Evolutionary conservation across 2,797 vertebrate genomes (phyloP), one percentile per base, ranked within the genome.

Genomic region (Falco peregrinus): DNA sequence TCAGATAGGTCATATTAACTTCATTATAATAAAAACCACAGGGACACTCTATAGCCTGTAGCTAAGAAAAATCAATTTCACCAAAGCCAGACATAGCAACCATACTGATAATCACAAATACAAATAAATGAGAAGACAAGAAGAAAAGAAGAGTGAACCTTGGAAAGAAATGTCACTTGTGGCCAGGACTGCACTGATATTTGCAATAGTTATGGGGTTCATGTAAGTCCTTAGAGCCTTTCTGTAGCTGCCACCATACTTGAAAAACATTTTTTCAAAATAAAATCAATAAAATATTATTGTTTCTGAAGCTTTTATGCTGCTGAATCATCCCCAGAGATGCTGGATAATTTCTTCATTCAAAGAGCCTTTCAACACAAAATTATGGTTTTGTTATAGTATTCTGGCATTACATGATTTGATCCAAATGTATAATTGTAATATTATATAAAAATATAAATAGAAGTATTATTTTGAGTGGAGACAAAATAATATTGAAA

Each of bases 61-160:
- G 87, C 63, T 56, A 69, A 70, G 78, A 87, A 93, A 93, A 94
- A 96, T 93, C 76, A 48, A 90, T 94, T 94, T 91, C 16, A 41
- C 69, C 81, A 7, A 91, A 93, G 73, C 63, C 65, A 91, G 68
- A 84, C 53, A 43, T 5, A 89, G 80, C 87, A 86, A 89, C 54
- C 39, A 14, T 65, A 75, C 69, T 76, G 93, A 89, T 78, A 92
- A 84, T 68, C 93, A 51, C 79, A 94, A 88, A 95, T 80, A 90
- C 6, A 95, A 95, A 97, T 95, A 91, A 95, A 95, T 81, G 82
- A 91, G 73, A 85, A 94, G 64, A 78, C 39, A 83, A 78, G 9
- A 89, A 85, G 60, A 75, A 94, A 80, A 83, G 60, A 93, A 71
- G 29, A 94, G 39, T 4, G 37, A 90, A 77, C 16, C 22, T 16